Percentiles rank a stretch among this genome's conserved stretches.
These are phyloP conservation scores for Pristionchus fissidentatus DNA, from an alignment of 2,888 invertebrate species.

Conservation along the genomic window DNA sequence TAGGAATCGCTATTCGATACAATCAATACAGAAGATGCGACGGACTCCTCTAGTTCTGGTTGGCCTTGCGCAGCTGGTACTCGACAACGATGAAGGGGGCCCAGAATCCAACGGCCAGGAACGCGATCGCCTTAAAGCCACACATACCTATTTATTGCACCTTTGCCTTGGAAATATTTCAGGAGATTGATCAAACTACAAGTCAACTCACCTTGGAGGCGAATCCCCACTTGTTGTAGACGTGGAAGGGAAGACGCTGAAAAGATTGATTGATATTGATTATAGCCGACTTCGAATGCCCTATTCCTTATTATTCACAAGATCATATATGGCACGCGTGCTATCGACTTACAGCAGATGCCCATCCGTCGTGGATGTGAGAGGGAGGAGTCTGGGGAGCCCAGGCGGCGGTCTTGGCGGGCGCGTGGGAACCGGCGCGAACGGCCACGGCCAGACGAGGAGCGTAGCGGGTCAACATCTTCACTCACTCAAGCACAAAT, in stretches of 20 bases:
- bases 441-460: slow-evolving; percentile 62
- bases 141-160: background rate
- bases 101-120: slow-evolving; percentile 70
- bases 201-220: slow-evolving; percentile 57
- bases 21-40: slow-evolving; percentile 19
- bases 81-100: slow-evolving; percentile 69
- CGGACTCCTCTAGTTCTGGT: slow-evolving; percentile 52
- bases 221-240: slow-evolving; percentile 67
- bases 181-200: background rate
- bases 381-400: slow-evolving; percentile 63
- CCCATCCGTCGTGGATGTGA: slow-evolving; percentile 71
- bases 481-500: slow-evolving; percentile 18
- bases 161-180: background rate
- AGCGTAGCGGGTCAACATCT: slow-evolving; percentile 63
- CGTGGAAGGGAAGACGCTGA: slow-evolving; percentile 69
- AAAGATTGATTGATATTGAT: slow-evolving; percentile 47
- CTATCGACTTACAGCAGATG: slow-evolving; percentile 67
- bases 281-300: too few relatives aligned
- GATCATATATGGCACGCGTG: background rate
- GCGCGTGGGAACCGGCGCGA: slow-evolving; percentile 49
- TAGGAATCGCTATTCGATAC: slow-evolving; percentile 7
- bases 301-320: background rate
- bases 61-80: slow-evolving; percentile 72
- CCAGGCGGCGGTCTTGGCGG: slow-evolving; percentile 43
- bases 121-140: slow-evolving; percentile 55